Evolutionary conservation across 1,140 invertebrate genomes (phyloP).

Genomic region (Cyrtorhinus lividipennis): DNA sequence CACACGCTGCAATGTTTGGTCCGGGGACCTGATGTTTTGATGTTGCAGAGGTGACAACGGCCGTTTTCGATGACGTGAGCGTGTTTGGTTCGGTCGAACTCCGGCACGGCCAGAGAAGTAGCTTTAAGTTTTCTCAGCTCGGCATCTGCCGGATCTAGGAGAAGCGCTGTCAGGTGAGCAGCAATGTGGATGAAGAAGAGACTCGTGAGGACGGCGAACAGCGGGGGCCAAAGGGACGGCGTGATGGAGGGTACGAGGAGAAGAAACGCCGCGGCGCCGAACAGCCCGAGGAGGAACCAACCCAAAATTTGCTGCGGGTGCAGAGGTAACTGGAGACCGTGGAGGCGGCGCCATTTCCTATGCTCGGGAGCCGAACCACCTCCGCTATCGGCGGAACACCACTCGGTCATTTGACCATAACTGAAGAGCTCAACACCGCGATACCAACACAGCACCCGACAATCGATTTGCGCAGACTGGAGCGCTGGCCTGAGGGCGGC

Average conservation of each 20-base stretch:
- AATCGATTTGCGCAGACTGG: conserved; percentile 16
- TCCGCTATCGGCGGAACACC: conserved; percentile 23
- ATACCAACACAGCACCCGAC: not conserved
- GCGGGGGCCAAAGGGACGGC: conserved; percentile 37
- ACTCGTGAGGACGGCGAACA: conserved; percentile 40
- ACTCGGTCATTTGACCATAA: conserved; percentile 18
- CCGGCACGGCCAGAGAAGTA: conserved; percentile 40
- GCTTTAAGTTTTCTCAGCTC: conserved; percentile 36
- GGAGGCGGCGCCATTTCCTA: conserved; percentile 36
- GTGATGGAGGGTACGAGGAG: conserved; percentile 56
- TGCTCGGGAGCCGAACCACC: conserved; percentile 22
- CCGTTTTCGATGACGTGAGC: conserved; percentile 90
- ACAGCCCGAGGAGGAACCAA: conserved; percentile 59
- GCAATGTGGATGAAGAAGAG: conserved; percentile 49
- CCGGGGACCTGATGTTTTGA: conserved; percentile 44
- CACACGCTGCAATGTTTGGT: conserved; percentile 94
- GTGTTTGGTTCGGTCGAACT: conserved; percentile 75
- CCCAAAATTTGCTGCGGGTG: conserved; percentile 77
- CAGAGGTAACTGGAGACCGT: conserved; percentile 70
- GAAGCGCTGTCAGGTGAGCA: conserved; percentile 57
- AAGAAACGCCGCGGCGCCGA: conserved; percentile 54
- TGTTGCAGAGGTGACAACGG: conserved; percentile 84
- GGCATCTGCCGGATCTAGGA: conserved; percentile 73
- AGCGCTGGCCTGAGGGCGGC: conserved; percentile 1
- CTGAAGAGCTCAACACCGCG: conserved; percentile 1